Base-by-base conservation (phyloP, 2,113 vertebrate genomes). In the Phoxinus phoxinus region DNA sequence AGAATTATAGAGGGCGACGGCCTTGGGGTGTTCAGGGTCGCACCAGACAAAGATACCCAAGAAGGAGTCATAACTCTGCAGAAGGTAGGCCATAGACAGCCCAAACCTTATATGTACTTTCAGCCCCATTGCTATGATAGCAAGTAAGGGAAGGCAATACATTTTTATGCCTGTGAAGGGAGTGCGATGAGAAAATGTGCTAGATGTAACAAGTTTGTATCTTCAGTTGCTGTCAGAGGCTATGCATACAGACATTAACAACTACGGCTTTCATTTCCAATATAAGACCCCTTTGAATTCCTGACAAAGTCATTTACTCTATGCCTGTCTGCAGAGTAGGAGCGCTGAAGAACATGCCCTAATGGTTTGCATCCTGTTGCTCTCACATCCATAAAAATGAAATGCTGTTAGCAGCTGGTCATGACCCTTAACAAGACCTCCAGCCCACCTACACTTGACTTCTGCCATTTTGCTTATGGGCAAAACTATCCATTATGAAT, bases 1-100 rank as follows among this genome's bases (percentile, higher is more conserved):
- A 96, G 94, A 86, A 96, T 97, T 88, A 94, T 96, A 85, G 96
- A 97, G 88, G 96, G 96, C 74, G 96, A 97, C 75, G 95, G 95
- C 41, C 72, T 96, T 65, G 95, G 95, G 44, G 90, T 96, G 86
- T 96, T 97, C 91, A 95, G 95, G 92, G 95, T 97, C 90, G 90
- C 93, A 56, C 93, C 96, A 0, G 96, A 97, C 92, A 95, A 95
- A 93, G 96, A 96, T 6, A 97, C 95, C 0, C 96, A 97, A 81
- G 96, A 97, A 89, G 96, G 96, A 90, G 94, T 96, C 83, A 95
- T 97, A 90, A 94, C 95, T 41, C 95, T 97, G 90, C 95, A 96
- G 78, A 96, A 97, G 94, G 96, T 96, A 93, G n/a, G 82, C 58
- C 78, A 44, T n/a, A 72, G 56, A 32, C n/a, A 13, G 10, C 23